Evolutionary conservation across 2,888 invertebrate species (phyloP), one percentile per base, ranked within the genome.

Genomic region (Cerceris rybyensis): DNA sequence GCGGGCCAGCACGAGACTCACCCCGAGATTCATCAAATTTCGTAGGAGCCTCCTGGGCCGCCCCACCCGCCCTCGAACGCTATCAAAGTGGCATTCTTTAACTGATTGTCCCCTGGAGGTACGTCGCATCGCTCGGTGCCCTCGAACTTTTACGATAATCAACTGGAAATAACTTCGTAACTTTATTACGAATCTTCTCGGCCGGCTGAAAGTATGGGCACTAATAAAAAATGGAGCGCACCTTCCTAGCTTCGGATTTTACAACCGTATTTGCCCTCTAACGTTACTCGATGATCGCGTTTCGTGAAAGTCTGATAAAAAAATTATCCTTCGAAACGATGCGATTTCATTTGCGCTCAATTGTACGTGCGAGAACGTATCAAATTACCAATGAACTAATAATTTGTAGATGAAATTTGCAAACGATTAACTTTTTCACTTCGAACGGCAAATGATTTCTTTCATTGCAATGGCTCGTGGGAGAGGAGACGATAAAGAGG

Each of bases 151-250:
- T 88, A 89, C 88, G 89, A 88, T 89, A 89, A 89, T 89, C 89
- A 89, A 89, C 87, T 87, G 88, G 88, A 86, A 88, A 89, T 89
- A 89, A 88, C 87, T 89, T 89, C 85, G 88, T 88, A 88, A 89
- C 89, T 89, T 89, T 89, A 88, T 89, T 88, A 87, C 84, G 83
- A 70, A 80, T 84, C 87, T 83, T 80, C 79, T 78, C 76, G 74
- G 75, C 66, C 69, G 76, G 70, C 79, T 72, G 75, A 70, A 80
- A 70, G 54, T 42, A 41, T 67, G 82, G 67, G 79, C 80, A 77
- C 81, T 87, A 86, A 87, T 86, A 87, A 88, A 87, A 83, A 81
- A 61, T 71, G 75, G 75, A 46, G 63, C 69, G 60, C 65, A 70
- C 65, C 59, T 66, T 66, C 57, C 64, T 70, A 70, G 67, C 65